Conservation (phyloP, 2,888 invertebrate species). For the Corythucha ciliata region DNA sequence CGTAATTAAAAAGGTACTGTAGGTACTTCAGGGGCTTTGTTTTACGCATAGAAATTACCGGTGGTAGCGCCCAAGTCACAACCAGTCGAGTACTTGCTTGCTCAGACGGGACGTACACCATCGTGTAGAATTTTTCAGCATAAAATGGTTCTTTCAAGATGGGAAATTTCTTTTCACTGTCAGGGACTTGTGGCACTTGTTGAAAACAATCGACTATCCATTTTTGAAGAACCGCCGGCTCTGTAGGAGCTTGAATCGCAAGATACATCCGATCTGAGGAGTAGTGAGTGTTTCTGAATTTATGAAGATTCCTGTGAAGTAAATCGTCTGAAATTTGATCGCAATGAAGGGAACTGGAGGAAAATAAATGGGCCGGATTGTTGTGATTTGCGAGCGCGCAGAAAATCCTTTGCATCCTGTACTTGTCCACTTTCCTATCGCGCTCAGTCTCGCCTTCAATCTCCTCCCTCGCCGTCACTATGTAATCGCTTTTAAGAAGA, state of each 20-base stretch:
- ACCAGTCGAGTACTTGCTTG: slow-evolving; percentile 57
- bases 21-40: slow-evolving; percentile 69
- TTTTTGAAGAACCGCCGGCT: slow-evolving; percentile 54
- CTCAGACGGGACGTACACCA: slow-evolving; percentile 66
- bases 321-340: slow-evolving; percentile 58
- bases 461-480: slow-evolving; percentile 77
- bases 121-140: slow-evolving; percentile 52
- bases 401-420: slow-evolving; percentile 67
- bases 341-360: slow-evolving; percentile 74
- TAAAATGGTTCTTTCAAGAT: slow-evolving; percentile 16
- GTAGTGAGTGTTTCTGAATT: slow-evolving; percentile 68
- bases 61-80: slow-evolving; percentile 56
- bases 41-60: slow-evolving; percentile 56
- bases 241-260: slow-evolving; percentile 52
- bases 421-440: slow-evolving; percentile 62
- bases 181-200: slow-evolving; percentile 46
- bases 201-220: slow-evolving; percentile 58
- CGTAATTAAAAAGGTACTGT: slow-evolving; percentile 71
- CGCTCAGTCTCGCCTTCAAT: slow-evolving; percentile 89
- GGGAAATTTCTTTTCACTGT: slow-evolving; percentile 47
- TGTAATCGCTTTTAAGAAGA: slow-evolving; percentile 71
- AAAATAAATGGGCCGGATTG: slow-evolving; percentile 62
- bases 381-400: slow-evolving; percentile 55
- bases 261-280: slow-evolving; percentile 82
- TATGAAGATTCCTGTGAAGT: slow-evolving; percentile 59